Conservation (phyloP, 2,113 vertebrate species). For the Seriola rivoliana region DNA sequence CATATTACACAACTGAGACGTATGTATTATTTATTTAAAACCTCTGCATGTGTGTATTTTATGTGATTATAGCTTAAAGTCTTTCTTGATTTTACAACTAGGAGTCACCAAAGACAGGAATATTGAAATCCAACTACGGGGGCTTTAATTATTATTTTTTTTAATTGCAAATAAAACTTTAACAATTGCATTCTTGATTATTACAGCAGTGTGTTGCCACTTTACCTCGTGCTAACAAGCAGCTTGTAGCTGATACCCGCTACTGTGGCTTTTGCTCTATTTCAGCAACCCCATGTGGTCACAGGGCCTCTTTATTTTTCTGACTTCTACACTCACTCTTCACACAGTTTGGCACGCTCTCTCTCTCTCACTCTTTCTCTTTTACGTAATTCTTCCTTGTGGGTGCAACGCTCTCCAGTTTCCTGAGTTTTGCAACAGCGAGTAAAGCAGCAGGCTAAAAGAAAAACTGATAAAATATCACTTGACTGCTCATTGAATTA, state of each 20-base stretch:
- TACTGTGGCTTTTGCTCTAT: conserved; percentile 36
- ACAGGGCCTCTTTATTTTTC: conserved; percentile 17
- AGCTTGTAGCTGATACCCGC: conserved; percentile 13
- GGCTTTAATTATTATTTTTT: conserved; percentile 7
- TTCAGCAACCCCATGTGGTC: conserved; percentile 36
- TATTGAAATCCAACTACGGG: neutral
- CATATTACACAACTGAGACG: neutral
- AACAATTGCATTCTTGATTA: conserved; percentile 2
- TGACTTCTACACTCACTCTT: conserved; percentile 25
- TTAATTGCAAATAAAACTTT: conserved; percentile 19
- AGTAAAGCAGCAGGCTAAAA: conserved; percentile 43
- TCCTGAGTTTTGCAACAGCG: conserved; percentile 39
- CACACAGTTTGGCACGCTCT: neutral
- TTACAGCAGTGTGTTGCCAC: conserved; percentile 6
- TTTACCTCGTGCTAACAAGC: conserved; percentile 21
- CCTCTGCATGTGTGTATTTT: neutral
- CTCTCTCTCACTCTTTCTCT: conserved; percentile 6
- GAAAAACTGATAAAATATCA: conserved; percentile 57
- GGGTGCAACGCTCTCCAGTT: conserved; percentile 2
- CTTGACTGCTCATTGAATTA: conserved; percentile 61
- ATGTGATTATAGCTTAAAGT: neutral
- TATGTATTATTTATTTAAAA: neutral
- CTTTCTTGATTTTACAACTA: conserved; percentile 2
- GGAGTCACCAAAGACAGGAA: neutral
- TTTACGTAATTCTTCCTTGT: conserved; percentile 34